Evolutionary conservation across 1,140 invertebrate species (phyloP).

Genomic region (Drosophila ananassae): DNA sequence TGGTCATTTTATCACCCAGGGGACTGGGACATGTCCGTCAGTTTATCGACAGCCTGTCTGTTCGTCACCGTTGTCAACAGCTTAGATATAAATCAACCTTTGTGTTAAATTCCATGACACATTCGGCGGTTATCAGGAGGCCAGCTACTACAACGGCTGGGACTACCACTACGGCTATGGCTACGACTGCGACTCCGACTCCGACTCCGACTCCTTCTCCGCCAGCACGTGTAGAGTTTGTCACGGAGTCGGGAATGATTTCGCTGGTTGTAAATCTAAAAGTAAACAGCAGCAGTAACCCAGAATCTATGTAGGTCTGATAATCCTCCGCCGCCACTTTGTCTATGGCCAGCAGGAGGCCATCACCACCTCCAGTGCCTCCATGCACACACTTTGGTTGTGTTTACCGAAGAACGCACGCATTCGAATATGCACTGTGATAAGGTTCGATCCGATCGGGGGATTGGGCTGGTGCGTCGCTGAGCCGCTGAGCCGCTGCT

Average conservation of each 20-base stretch:
- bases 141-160: conserved; percentile 11
- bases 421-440: conserved; percentile 45
- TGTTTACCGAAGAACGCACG: conserved; percentile 47
- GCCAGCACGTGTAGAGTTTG: conserved; percentile 21
- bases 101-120: conserved; percentile 78
- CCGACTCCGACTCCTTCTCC: neutral
- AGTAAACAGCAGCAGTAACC: conserved; percentile 50
- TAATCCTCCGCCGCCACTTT: conserved; percentile 70
- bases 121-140: conserved; percentile 60
- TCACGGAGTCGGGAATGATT: conserved; percentile 19
- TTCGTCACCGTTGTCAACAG: conserved; percentile 57
- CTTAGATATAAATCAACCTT: conserved; percentile 80
- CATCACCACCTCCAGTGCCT: conserved; percentile 9
- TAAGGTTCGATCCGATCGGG: conserved; percentile 45
- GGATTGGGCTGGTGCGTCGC: conserved; percentile 10
- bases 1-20: neutral
- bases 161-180: no score
- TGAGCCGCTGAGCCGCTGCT: conserved; percentile 66
- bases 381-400: conserved; percentile 3
- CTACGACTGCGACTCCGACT: no score
- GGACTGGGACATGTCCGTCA: conserved; percentile 18
- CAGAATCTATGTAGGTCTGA: conserved; percentile 46
- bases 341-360: conserved; percentile 42
- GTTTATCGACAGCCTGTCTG: conserved; percentile 67
- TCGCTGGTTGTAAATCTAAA: conserved; percentile 63